Evolutionary conservation across 2,797 vertebrate species (phyloP).

Genomic region (Parotocinclus haroldoi): DNA sequence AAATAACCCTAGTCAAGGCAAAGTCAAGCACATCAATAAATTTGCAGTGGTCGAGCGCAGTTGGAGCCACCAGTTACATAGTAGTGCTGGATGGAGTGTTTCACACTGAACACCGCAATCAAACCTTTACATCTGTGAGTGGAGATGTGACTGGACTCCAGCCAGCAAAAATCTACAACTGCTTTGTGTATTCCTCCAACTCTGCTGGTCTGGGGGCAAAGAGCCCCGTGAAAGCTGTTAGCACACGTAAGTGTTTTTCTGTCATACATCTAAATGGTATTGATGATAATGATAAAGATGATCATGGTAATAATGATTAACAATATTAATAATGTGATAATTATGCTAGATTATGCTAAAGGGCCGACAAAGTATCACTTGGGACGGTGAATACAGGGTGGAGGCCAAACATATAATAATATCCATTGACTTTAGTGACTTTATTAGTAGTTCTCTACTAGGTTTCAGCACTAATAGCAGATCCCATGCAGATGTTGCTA

Average conservation of each 20-base stretch:
- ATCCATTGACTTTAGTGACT: no score
- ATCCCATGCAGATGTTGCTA: no score
- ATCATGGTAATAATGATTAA: neutral
- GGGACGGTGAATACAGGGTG: no score
- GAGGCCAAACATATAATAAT: no score
- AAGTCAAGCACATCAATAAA: constrained; percentile 67
- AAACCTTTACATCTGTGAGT: constrained; percentile 48
- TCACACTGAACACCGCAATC: constrained; percentile 27
- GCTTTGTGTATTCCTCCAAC: constrained; percentile 66
- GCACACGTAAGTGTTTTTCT: constrained; percentile 65
- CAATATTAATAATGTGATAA: no score
- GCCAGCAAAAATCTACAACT: constrained; percentile 63
- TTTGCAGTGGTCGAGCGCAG: constrained; percentile 64
- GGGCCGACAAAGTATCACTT: no score
- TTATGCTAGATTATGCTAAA: no score
- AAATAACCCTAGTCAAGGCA: constrained; percentile 61
- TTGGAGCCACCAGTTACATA: constrained; percentile 62
- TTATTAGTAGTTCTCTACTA: no score
- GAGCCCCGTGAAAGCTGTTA: constrained; percentile 59
- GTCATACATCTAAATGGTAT: neutral
- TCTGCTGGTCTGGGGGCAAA: constrained; percentile 60
- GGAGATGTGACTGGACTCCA: constrained; percentile 57
- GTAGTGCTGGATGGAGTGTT: constrained; percentile 54
- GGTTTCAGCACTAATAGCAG: no score
- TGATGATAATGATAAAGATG: neutral